Evolutionary conservation across 2,797 vertebrate genomes (phyloP).

Genomic region (Rhodeus uyekii): DNA sequence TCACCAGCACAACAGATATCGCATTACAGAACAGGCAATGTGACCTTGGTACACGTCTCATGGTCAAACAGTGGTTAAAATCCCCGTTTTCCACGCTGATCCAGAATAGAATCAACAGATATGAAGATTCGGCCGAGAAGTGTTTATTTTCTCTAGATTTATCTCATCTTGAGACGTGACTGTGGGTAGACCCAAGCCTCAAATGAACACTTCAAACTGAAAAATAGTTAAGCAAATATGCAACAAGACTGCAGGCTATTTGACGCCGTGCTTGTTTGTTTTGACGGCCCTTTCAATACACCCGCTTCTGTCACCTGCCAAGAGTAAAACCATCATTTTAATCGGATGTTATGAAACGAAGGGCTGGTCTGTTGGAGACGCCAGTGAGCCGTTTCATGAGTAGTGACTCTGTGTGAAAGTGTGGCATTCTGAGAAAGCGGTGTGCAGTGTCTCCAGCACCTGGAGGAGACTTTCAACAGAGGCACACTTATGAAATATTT

Average conservation of each 20-base stretch:
- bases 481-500: constrained; percentile 37
- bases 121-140: neutral
- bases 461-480: constrained; percentile 13
- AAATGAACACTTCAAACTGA: constrained; percentile 2
- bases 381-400: neutral
- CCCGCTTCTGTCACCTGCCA: constrained; percentile 23
- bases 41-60: constrained; percentile 56
- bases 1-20: neutral
- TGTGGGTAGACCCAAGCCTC: constrained; percentile 1
- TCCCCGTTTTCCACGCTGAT: constrained; percentile 7
- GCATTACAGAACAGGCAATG: constrained; percentile 20
- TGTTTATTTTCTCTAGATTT: constrained; percentile 14
- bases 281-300: constrained; percentile 6
- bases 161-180: neutral
- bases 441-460: constrained; percentile 2
- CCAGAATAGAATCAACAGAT: constrained; percentile 8
- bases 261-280: constrained; percentile 39
- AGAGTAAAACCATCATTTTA: constrained; percentile 2
- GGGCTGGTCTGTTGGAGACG: neutral
- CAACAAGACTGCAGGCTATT: constrained; percentile 6
- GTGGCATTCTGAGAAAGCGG: neutral
- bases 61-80: constrained; percentile 67
- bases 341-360: neutral
- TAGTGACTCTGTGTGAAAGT: neutral
- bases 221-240: constrained; percentile 38